These are phyloP conservation scores for Phoxinus dragarum DNA, from an alignment of 2,797 vertebrate species.

Conservation along the genomic window DNA sequence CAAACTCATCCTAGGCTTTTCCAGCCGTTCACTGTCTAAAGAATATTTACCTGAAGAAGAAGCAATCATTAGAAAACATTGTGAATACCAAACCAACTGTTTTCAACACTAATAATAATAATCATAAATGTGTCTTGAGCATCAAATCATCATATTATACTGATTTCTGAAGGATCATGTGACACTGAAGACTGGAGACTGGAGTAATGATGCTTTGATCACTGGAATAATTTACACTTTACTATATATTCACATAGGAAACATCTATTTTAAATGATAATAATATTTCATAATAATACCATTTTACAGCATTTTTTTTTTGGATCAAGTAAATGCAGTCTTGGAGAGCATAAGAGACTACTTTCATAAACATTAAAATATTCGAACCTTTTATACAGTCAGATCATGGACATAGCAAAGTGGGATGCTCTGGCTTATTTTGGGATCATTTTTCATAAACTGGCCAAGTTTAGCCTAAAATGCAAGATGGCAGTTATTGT, in stretches of 20 bases:
- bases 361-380: neutral
- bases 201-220: too few species aligned
- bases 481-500: neutral
- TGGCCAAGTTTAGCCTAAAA: neutral
- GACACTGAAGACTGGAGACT: too few species aligned
- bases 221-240: neutral
- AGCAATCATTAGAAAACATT: neutral
- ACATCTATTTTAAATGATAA: neutral
- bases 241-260: neutral
- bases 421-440: neutral
- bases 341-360: neutral
- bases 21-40: neutral
- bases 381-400: neutral
- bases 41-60: neutral
- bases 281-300: neutral
- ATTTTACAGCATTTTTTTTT: neutral
- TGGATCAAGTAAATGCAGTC: neutral
- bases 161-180: too few species aligned
- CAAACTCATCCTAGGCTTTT: constrained; percentile 2
- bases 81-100: neutral
- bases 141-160: too few species aligned
- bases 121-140: too few species aligned
- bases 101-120: too few species aligned
- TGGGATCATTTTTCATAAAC: neutral
- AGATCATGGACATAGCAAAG: neutral